Evolutionary conservation across 2,888 invertebrate species (phyloP).

Genomic region (Cephalotes varians): DNA sequence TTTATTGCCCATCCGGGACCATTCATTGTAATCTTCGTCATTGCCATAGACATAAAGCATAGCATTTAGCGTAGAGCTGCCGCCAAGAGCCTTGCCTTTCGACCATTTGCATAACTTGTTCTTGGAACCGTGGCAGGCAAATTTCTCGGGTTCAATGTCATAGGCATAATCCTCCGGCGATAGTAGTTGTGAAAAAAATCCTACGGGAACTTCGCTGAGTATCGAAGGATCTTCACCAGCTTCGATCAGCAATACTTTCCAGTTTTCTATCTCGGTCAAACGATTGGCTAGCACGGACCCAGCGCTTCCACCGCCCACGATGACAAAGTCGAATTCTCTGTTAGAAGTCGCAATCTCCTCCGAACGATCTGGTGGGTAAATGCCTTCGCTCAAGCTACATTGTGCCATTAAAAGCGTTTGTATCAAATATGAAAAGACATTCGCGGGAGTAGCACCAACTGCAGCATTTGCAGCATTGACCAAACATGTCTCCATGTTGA

Average conservation of each 20-base stretch:
- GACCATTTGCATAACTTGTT: conserved; percentile 86
- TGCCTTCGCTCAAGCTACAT: conserved; percentile 87
- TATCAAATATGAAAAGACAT: conserved; percentile 88
- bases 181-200: conserved; percentile 77
- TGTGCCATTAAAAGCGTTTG: conserved; percentile 88
- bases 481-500: conserved; percentile 76
- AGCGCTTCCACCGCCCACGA: conserved; percentile 86
- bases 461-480: conserved; percentile 62
- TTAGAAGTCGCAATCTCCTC: conserved; percentile 81
- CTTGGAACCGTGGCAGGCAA: conserved; percentile 82
- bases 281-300: conserved; percentile 87
- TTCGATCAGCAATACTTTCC: conserved; percentile 87
- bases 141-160: conserved; percentile 85
- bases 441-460: conserved; percentile 81
- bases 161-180: conserved; percentile 87
- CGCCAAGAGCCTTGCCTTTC: conserved; percentile 89
- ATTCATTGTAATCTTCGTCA: conserved; percentile 89
- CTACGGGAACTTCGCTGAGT: conserved; percentile 86
- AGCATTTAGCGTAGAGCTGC: conserved; percentile 89
- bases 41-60: conserved; percentile 90
- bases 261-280: conserved; percentile 85
- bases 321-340: conserved; percentile 79
- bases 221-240: conserved; percentile 87
- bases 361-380: conserved; percentile 88
- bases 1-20: conserved; percentile 88